A percentile compares a stretch with the other conserved stretches of the same genome.
phyloP scores from a whole-genome alignment of 92 coral and sea anemone genomes.

The Zoanthus solanderi region DNA sequence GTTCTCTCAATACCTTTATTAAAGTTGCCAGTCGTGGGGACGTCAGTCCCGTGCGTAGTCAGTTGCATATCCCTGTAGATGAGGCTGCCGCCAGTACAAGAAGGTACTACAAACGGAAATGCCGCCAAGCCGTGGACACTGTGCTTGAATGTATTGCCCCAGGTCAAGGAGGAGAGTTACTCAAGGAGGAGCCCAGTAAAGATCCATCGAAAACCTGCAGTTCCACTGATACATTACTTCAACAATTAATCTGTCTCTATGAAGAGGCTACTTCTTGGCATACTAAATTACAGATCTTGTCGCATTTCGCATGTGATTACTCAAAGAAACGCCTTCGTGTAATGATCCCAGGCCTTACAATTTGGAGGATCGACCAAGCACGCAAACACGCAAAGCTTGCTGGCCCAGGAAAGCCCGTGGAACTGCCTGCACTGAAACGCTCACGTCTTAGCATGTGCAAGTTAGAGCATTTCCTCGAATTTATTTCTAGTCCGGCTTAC shows the following conservation, averaged over 20 bases:
- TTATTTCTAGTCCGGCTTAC: conserved; percentile 58
- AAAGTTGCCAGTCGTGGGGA: background rate
- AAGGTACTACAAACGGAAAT: background rate
- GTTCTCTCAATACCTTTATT: background rate
- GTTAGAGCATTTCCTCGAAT: conserved; percentile 66
- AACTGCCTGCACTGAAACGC: too few species aligned
- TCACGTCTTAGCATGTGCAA: conserved; percentile 34
- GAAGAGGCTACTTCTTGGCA: background rate
- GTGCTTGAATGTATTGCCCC: too few species aligned
- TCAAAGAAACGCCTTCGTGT: conserved; percentile 40
- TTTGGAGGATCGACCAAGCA: too few species aligned
- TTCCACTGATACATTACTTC: too few species aligned
- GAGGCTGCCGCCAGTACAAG: background rate
- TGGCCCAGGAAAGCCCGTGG: conserved; percentile 39
- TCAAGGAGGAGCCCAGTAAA: too few species aligned
- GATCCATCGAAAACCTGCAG: too few species aligned
- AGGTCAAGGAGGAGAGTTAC: too few species aligned
- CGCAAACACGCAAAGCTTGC: conserved; percentile 45
- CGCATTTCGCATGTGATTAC: conserved; percentile 62
- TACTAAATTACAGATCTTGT: conserved; percentile 34
- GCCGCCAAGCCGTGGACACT: too few species aligned
- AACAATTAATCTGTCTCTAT: background rate
- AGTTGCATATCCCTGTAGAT: background rate
- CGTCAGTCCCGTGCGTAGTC: background rate
- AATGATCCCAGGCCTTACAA: conserved; percentile 42